These are phyloP conservation scores for Megalonaias nervosa DNA, from an alignment of 1,140 invertebrate genomes.

Conservation along the genomic window DNA sequence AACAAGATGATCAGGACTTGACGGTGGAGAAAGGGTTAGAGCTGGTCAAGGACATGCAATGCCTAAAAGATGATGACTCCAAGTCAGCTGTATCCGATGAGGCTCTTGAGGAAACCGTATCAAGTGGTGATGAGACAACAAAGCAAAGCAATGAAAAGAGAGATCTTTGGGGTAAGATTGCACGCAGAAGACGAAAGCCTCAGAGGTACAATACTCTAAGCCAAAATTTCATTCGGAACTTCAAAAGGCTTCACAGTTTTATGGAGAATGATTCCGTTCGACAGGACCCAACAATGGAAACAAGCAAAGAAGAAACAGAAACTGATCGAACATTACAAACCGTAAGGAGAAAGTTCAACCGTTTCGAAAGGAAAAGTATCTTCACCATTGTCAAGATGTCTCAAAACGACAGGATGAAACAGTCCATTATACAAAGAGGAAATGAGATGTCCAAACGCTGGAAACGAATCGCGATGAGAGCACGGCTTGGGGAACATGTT, in stretches of 20 bases:
- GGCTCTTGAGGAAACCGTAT: constrained; percentile 2
- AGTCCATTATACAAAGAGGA: constrained; percentile 26
- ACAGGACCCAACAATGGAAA: neutral
- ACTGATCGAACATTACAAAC: neutral
- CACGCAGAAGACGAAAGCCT: constrained; percentile 19
- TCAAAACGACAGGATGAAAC: constrained; percentile 25
- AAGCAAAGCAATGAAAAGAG: neutral
- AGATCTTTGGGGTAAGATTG: constrained; percentile 36
- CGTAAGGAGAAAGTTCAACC: constrained; percentile 25
- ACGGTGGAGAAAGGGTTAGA: constrained; percentile 45
- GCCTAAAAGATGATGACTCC: constrained; percentile 32
- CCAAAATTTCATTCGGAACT: constrained; percentile 42
- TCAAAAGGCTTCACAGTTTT: constrained; percentile 4
- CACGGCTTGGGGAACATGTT: neutral
- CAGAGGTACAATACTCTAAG: constrained; percentile 35
- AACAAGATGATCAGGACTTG: constrained; percentile 13
- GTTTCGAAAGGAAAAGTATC: constrained; percentile 39
- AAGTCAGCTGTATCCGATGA: constrained; percentile 27
- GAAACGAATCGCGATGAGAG: constrained; percentile 2
- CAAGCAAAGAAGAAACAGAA: constrained; percentile 8
- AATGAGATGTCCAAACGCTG: constrained; percentile 13
- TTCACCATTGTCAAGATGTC: constrained; percentile 33
- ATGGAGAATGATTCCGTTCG: neutral
- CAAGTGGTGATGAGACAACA: neutral
- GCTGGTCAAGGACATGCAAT: constrained; percentile 50